Percentiles rank a stretch among this genome's conserved stretches.
Conservation (phyloP, 2,888 invertebrate genomes). For the Pocota personata region DNA sequence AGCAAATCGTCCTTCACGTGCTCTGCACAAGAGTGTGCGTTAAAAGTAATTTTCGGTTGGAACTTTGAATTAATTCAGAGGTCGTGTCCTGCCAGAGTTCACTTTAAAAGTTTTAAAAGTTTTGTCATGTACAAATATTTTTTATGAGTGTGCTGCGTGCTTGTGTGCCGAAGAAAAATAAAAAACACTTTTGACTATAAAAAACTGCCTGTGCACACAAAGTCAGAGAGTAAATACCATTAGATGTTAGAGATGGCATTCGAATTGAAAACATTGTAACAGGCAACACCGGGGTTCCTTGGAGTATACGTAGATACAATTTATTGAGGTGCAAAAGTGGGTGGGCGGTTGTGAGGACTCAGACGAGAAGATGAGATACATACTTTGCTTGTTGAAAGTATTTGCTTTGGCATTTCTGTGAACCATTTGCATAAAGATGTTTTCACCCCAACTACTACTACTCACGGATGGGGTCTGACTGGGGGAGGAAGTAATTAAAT, state of each 20-base stretch:
- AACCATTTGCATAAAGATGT: slow-evolving; percentile 6
- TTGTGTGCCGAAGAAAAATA: background rate
- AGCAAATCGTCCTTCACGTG: no score
- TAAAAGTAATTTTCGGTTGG: background rate
- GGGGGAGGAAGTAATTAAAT: slow-evolving; percentile 1
- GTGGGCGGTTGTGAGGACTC: background rate
- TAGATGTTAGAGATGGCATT: background rate
- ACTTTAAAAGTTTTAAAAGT: background rate
- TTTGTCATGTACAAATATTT: background rate
- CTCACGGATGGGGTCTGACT: background rate
- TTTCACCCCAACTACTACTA: background rate
- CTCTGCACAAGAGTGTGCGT: background rate
- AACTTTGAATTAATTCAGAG: background rate
- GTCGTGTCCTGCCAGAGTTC: background rate
- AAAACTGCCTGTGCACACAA: slow-evolving; percentile 12
- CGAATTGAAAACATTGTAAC: background rate
- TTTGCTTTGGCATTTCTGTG: background rate
- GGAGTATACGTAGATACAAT: background rate
- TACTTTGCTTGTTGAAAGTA: background rate
- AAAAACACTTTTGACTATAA: background rate
- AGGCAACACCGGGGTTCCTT: background rate
- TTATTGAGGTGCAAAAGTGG: background rate
- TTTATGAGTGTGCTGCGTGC: background rate
- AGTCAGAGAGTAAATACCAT: slow-evolving; percentile 1
- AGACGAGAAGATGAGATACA: background rate